phyloP scores from a whole-genome alignment of 2,888 invertebrate genomes.

The Stramonita haemastoma region DNA sequence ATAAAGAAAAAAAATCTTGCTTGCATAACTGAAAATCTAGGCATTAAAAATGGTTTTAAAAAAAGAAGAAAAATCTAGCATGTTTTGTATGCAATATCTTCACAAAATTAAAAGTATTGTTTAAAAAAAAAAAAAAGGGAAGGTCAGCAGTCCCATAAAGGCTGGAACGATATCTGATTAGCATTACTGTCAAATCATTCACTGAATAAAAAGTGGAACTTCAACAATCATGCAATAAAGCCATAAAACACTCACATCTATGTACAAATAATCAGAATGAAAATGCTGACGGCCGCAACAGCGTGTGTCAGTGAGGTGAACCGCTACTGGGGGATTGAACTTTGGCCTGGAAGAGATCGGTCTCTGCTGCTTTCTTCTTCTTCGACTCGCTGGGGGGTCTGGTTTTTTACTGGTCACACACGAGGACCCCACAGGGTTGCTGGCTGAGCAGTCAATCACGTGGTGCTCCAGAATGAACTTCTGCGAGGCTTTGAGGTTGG shows the following conservation, averaged over 20 bases:
- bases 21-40: background rate
- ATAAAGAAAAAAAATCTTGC: too few species aligned
- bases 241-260: background rate
- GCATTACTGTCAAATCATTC: background rate
- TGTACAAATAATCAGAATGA: background rate
- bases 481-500: conserved; percentile 52
- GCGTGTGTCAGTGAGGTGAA: conserved; percentile 22
- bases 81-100: background rate
- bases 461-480: conserved; percentile 55
- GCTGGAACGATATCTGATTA: background rate
- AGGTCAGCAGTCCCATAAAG: background rate
- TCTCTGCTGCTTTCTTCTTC: background rate
- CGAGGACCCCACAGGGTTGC: background rate
- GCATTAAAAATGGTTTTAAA: background rate
- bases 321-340: background rate
- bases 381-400: background rate
- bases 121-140: background rate
- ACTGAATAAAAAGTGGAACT: background rate
- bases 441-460: conserved; percentile 23
- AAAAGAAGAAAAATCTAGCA: background rate
- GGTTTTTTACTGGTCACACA: background rate
- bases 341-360: background rate
- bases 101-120: background rate
- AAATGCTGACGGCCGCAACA: background rate
- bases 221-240: background rate